Conservation (phyloP, 2,888 invertebrate species). For the Drosophila pegasa region DNA sequence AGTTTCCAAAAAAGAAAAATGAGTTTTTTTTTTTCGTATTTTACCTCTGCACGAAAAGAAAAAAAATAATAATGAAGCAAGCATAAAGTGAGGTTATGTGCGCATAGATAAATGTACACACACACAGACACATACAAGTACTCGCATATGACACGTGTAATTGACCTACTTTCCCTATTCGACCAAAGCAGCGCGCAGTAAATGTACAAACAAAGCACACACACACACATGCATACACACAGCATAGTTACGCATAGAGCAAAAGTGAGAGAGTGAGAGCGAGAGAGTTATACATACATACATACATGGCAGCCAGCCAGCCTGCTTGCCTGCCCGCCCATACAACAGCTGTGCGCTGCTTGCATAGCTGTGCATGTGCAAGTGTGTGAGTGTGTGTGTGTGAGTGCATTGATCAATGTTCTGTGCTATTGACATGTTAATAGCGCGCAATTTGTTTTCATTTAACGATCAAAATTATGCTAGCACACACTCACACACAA, state of each 20-base stretch:
- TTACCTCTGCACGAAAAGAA: slow-evolving; percentile 7
- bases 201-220: slow-evolving; percentile 17
- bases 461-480: slow-evolving; percentile 45
- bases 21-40: slow-evolving; percentile 31
- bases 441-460: slow-evolving; percentile 55
- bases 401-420: slow-evolving; percentile 48
- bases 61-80: slow-evolving; percentile 43
- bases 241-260: slow-evolving; percentile 41
- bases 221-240: slow-evolving; percentile 7
- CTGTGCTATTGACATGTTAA: slow-evolving; percentile 56
- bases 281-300: slow-evolving; percentile 4
- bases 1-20: slow-evolving; percentile 27
- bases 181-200: slow-evolving; percentile 47
- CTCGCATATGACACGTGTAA: slow-evolving; percentile 80
- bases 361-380: background rate
- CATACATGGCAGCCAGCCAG: background rate
- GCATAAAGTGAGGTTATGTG: slow-evolving; percentile 42
- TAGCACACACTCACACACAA: slow-evolving; percentile 12
- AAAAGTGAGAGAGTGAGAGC: slow-evolving; percentile 7
- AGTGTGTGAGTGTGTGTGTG: background rate
- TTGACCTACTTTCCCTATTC: slow-evolving; percentile 83
- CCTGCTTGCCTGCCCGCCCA: background rate
- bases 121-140: slow-evolving; percentile 20
- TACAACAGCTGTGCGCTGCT: slow-evolving; percentile 34
- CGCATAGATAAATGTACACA: slow-evolving; percentile 1